phyloP scores from a whole-genome alignment of 2,797 vertebrate genomes.

The Falco rusticolus region DNA sequence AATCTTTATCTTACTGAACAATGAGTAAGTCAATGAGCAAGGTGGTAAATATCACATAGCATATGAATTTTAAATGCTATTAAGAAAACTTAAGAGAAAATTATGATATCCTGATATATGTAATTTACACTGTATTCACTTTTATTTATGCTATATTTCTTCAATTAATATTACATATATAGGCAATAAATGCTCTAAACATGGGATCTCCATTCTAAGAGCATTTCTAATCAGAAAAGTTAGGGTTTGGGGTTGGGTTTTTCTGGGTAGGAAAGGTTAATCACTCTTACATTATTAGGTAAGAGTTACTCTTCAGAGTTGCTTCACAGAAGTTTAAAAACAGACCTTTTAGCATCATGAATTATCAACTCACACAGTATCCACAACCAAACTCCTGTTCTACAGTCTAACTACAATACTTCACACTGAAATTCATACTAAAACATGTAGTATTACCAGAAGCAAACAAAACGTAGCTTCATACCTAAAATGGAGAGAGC shows the following conservation, averaged over 20 bases:
- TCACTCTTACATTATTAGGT: not conserved
- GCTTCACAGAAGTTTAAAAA: not conserved
- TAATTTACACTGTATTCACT: not conserved
- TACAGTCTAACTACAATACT: not conserved
- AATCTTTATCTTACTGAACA: not conserved
- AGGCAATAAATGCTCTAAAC: not conserved
- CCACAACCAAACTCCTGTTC: not conserved
- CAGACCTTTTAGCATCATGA: not conserved
- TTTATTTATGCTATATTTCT: not conserved
- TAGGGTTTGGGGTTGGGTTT: not conserved
- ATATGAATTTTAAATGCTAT: not conserved
- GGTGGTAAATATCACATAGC: not conserved
- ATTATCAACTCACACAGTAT: not conserved
- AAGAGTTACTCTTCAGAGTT: not conserved
- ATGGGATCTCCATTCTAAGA: not conserved
- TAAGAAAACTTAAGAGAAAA: not conserved
- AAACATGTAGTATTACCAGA: not conserved
- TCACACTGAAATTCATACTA: not conserved
- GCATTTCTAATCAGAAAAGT: not conserved
- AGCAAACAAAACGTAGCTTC: not conserved
- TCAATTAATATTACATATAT: not conserved
- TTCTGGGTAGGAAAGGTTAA: not conserved
- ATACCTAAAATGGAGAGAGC: not conserved
- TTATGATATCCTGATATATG: not conserved
- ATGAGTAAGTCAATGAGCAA: not conserved